Evolutionary conservation across 2,113 vertebrate species (phyloP), one percentile per base, ranked within the genome.

Genomic region (Oncorhynchus kisutch): DNA sequence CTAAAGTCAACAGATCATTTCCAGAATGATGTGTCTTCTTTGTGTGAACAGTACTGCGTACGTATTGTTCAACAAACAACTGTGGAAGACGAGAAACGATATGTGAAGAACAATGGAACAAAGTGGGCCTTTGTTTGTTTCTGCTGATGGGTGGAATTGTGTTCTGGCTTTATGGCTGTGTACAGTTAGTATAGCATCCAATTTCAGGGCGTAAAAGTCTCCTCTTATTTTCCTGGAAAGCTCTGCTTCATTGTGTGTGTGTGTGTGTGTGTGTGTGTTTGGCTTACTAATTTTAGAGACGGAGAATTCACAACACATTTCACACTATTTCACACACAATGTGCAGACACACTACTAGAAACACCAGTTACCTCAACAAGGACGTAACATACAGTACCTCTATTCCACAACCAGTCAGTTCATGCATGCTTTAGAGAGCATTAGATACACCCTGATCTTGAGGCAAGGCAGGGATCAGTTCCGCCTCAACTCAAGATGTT

Each of bases 21-120:
- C 76, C 76, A 74, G 45, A 76, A 74, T 79, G 78, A 83, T 78
- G 75, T 77, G 76, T 81, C 72, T 79, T 51, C 81, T 81, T 86
- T 86, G 84, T 86, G 67, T 79, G 74, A 79, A n/a, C 57, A 60
- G 57, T 8, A 13, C 20, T 8, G 57, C 5, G 5, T 62, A 62
- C 7, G 1, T 22, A 22, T 22, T 62, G 59, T 22, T 62, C n/a
- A 22, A 62, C 59, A 24, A 62, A 24, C n/a, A 22, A 62, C 59
- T 62, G 82, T 74, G 73, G 74, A 81, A 81, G 74, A 51, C 64
- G 25, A 77, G 78, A 70, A 69, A 85, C 81, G 79, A 81, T 72
- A 72, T 54, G 51, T 18, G 18, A 70, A 74, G 81, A 76, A 83
- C 81, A 83, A 83, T 82, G 73, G 78, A 74, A 81, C 68, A 74